Percentiles rank a stretch among this genome's conserved stretches.
Conservation (phyloP, 1,140 invertebrate species). For the Sitophilus oryzae region DNA sequence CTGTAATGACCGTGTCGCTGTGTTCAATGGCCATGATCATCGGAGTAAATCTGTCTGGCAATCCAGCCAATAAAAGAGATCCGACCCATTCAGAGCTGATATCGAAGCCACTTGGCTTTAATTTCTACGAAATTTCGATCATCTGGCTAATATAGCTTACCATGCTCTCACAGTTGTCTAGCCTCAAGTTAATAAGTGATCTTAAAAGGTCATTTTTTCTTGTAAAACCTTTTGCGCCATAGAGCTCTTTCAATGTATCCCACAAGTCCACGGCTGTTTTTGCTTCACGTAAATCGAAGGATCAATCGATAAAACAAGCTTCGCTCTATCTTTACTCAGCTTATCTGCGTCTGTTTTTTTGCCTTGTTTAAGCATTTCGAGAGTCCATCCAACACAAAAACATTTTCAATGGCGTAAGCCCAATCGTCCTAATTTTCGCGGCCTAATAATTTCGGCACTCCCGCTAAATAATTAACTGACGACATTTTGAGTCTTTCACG, state of each 20-base stretch:
- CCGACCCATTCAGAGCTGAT: conserved; percentile 21
- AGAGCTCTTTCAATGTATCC: conserved; percentile 20
- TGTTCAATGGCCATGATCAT: conserved; percentile 25
- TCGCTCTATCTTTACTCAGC: conserved; percentile 26
- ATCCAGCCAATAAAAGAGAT: conserved; percentile 31
- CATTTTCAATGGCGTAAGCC: conserved; percentile 28
- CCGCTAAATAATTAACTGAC: conserved; percentile 29
- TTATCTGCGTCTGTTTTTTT: conserved; percentile 16
- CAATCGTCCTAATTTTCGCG: conserved; percentile 31
- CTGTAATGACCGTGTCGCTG: conserved; percentile 18
- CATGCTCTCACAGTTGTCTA: conserved; percentile 28
- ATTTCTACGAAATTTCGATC: conserved; percentile 26
- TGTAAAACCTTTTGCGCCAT: conserved; percentile 17
- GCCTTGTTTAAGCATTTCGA: conserved; percentile 25
- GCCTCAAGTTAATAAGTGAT: conserved; percentile 25
- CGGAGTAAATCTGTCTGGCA: conserved; percentile 28
- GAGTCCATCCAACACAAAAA: conserved; percentile 31
- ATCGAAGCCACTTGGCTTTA: conserved; percentile 27
- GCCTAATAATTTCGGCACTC: conserved; percentile 28
- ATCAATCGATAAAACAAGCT: conserved; percentile 25
- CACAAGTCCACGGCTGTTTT: conserved; percentile 17
- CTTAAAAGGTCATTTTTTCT: conserved; percentile 24
- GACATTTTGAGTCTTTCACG: too few relatives aligned
- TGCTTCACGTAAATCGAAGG: conserved; percentile 21
- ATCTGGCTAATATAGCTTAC: conserved; percentile 26